Evolutionary conservation across 1,140 invertebrate genomes (phyloP), one percentile per base, ranked within the genome.

Genomic region (Cyclina sinensis): DNA sequence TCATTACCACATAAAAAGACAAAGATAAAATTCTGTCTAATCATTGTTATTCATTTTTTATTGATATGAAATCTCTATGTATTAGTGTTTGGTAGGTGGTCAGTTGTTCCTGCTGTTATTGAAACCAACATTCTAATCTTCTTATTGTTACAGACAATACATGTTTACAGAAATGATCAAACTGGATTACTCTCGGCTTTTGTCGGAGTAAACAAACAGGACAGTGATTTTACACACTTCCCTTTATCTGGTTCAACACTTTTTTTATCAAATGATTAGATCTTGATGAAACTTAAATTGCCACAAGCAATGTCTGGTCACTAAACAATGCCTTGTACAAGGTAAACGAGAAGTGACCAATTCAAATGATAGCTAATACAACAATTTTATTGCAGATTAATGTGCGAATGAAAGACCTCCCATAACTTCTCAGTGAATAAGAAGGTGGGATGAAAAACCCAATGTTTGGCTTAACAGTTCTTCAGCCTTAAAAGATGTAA

Each of bases 241-340:
- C n/a, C 18, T 4, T 48, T 78, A 78, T 78, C 74, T 35, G 48
- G 54, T 78, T 30, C 74, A 78, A 76, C 74, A 78, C 74, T 57
- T 54, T 16, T n/a, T 27, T 78, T 78, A 78, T 78, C 74, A 78
- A 30, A 78, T 78, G 74, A 78, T 78, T 78, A 35, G 46, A 78
- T 78, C 74, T 76, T 21, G 32, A 51, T 32, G 48, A 51, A 78
- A 78, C 16, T 35, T 78, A n/a, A n/a, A n/a, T n/a, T 27, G 74
- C 74, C 74, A 51, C 7, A 51, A 78, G 74, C 74, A 11, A 78
- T 78, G 74, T 78, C 74, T 78, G 74, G 48, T 78, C 48, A 54
- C 74, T 54, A 54, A n/a, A 35, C 74, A 51, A 78, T 51, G 27
- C n/a, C 21, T 37, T 78, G 74, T 35, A 43, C 74, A 54, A 32